phyloP scores from a whole-genome alignment of 2,113 vertebrate species.

The Pachypanchax playfairii region DNA sequence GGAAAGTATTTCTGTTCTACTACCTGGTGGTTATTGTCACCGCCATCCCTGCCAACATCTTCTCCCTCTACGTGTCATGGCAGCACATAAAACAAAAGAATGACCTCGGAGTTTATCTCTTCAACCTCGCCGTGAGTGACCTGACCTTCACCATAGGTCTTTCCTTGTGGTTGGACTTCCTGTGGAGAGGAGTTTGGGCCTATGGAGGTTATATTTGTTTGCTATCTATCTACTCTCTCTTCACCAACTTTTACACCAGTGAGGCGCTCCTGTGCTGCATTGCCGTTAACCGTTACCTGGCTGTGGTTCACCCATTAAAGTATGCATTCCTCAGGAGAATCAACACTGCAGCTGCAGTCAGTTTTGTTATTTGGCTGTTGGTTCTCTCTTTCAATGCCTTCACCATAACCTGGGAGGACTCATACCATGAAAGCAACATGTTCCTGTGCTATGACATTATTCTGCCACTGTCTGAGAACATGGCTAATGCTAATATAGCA shows the following conservation, averaged over 20 bases:
- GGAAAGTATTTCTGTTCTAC: constrained; percentile 74
- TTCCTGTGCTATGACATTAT: constrained; percentile 84
- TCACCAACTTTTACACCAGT: constrained; percentile 88
- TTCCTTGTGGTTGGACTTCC: constrained; percentile 85
- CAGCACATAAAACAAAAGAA: constrained; percentile 85
- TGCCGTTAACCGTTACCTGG: constrained; percentile 85
- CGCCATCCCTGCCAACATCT: constrained; percentile 83
- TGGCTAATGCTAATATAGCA: constrained; percentile 68
- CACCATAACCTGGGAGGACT: constrained; percentile 74
- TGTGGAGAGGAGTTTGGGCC: constrained; percentile 80
- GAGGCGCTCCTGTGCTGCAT: constrained; percentile 87
- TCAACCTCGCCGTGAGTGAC: constrained; percentile 87
- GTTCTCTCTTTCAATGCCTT: constrained; percentile 77
- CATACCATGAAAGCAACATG: constrained; percentile 28
- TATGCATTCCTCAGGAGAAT: constrained; percentile 79
- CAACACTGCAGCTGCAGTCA: constrained; percentile 71
- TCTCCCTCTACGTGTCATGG: constrained; percentile 84
- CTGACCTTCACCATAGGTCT: constrained; percentile 81
- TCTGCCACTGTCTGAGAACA: constrained; percentile 74
- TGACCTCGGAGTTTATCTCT: constrained; percentile 87
- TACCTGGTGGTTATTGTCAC: constrained; percentile 80
- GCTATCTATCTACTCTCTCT: constrained; percentile 76
- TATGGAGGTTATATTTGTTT: constrained; percentile 64
- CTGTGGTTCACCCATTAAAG: constrained; percentile 85
- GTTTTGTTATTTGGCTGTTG: constrained; percentile 80